Conservation (phyloP, 2,113 vertebrate genomes). For the Semnornis frantzii region DNA sequence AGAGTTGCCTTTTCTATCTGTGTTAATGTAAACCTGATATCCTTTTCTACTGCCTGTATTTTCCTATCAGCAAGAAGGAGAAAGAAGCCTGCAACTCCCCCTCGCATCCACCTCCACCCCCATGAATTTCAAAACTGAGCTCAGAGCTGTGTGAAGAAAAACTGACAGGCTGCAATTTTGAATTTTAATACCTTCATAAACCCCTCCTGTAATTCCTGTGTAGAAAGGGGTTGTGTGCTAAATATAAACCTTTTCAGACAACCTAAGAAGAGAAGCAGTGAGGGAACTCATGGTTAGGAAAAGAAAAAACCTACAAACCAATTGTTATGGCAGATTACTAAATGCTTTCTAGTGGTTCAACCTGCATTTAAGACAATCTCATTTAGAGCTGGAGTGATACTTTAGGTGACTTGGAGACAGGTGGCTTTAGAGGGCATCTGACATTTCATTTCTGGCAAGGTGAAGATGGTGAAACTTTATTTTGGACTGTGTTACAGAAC, state of each 20-base stretch:
- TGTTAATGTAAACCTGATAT: background rate
- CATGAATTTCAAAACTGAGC: constrained; percentile 21
- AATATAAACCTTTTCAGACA: constrained; percentile 37
- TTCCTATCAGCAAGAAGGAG: background rate
- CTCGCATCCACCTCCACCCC: background rate
- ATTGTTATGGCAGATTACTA: background rate
- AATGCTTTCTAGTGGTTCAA: background rate
- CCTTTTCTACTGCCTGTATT: background rate
- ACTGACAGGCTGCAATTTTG: constrained; percentile 23
- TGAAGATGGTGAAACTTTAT: background rate
- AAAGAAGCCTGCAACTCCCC: constrained; percentile 21
- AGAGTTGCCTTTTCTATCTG: background rate
- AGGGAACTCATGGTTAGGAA: background rate
- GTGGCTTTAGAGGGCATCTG: background rate
- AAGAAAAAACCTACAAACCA: background rate
- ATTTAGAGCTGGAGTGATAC: background rate
- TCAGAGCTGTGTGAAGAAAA: background rate
- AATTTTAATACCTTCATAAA: background rate
- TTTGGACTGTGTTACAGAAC: background rate
- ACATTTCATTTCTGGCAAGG: background rate
- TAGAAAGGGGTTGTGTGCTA: background rate
- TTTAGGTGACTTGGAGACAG: background rate
- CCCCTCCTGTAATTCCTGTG: background rate
- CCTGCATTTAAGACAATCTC: background rate
- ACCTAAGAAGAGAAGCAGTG: background rate